phyloP scores from a whole-genome alignment of 1,140 invertebrate species.

The Papilio xuthus region DNA sequence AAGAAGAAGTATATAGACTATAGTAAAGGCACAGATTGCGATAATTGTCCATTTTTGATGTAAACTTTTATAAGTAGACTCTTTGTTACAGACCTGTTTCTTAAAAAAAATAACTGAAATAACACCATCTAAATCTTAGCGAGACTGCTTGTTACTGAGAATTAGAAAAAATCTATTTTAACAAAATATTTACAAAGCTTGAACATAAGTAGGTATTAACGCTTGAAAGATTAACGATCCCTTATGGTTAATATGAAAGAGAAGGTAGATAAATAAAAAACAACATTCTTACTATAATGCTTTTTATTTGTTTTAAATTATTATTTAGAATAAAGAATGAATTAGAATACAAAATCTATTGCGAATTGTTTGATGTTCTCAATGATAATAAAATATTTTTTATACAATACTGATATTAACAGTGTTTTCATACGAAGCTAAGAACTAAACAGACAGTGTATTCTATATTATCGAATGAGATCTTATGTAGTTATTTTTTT shows the following conservation, averaged over 20 bases:
- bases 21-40: too few relatives aligned
- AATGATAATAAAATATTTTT: conserved; percentile 27
- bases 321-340: background rate
- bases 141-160: too few relatives aligned
- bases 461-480: background rate
- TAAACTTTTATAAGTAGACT: too few relatives aligned
- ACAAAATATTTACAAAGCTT: too few relatives aligned
- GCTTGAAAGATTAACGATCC: too few relatives aligned
- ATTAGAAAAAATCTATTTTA: too few relatives aligned
- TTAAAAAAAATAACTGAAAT: too few relatives aligned
- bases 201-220: too few relatives aligned
- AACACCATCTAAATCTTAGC: too few relatives aligned
- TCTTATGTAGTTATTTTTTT: background rate
- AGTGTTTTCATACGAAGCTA: background rate
- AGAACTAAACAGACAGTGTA: background rate
- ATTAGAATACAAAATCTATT: conserved; percentile 30
- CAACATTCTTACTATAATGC: background rate
- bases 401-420: conserved; percentile 27
- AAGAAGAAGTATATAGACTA: too few relatives aligned
- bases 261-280: background rate
- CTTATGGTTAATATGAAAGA: background rate
- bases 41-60: too few relatives aligned
- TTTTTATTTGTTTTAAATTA: conserved; percentile 9
- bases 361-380: background rate
- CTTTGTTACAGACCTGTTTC: too few relatives aligned